A percentile compares a stretch with the other conserved stretches of the same genome.
These are phyloP conservation scores for Psittacara wagleri DNA, from an alignment of 2,113 vertebrate genomes.

Conservation along the genomic window DNA sequence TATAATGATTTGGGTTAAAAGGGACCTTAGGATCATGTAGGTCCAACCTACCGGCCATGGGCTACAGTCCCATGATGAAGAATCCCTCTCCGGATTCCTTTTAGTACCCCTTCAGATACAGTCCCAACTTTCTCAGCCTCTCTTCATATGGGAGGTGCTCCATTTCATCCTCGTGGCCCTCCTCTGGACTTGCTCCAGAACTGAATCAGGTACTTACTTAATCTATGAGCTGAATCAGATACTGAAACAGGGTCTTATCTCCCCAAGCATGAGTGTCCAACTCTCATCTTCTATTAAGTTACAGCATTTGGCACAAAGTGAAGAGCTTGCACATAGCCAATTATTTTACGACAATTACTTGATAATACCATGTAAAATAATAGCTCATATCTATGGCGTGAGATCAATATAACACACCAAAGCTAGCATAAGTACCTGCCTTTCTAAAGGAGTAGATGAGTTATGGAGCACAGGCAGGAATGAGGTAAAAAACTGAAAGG, in stretches of 20 bases:
- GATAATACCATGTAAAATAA: not conserved
- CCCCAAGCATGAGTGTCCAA: not conserved
- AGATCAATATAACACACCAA: not conserved
- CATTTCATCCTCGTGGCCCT: not conserved
- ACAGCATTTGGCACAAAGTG: not conserved
- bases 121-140: not conserved
- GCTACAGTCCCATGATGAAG: not conserved
- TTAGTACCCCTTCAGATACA: not conserved
- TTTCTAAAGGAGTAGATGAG: not conserved
- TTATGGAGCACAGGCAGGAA: not conserved
- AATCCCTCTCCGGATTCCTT: not conserved
- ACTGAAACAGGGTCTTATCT: not conserved
- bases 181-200: not conserved
- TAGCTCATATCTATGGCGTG: not conserved
- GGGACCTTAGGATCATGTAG: not conserved
- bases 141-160: not conserved
- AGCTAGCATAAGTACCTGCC: not conserved
- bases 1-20: not conserved
- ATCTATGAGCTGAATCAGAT: not conserved
- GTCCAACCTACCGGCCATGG: not conserved
- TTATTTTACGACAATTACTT: not conserved
- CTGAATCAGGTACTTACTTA: not conserved
- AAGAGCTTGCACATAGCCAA: not conserved
- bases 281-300: not conserved
- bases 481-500: not conserved